These are phyloP conservation scores for Phrynosoma platyrhinos DNA, from an alignment of 2,113 vertebrate species.

Conservation along the genomic window DNA sequence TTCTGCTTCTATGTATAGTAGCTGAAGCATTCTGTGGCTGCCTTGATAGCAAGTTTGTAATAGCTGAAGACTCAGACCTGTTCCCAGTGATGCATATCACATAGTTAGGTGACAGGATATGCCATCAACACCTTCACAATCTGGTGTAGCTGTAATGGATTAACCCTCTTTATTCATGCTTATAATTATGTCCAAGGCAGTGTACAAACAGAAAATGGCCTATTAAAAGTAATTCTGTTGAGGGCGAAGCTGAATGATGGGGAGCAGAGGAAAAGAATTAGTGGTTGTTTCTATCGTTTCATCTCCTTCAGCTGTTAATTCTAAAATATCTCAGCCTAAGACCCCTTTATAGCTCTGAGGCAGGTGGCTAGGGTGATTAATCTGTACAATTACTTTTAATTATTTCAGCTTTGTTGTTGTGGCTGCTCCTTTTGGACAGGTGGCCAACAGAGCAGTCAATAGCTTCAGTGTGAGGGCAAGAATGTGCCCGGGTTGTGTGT, in stretches of 20 bases:
- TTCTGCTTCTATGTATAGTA: background rate
- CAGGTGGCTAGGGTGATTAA: conserved; percentile 52
- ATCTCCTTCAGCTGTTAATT: conserved; percentile 54
- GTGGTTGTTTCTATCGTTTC: conserved; percentile 26
- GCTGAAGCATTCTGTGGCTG: background rate
- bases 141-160: rapidly evolving
- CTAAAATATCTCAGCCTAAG: conserved; percentile 48
- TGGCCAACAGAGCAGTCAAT: conserved; percentile 9
- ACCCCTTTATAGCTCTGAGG: conserved; percentile 37
- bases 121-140: background rate
- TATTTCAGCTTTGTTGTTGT: conserved; percentile 40
- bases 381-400: conserved; percentile 64
- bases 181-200: background rate
- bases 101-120: background rate
- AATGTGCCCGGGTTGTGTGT: conserved; percentile 29
- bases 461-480: conserved; percentile 34
- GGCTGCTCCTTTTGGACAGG: conserved; percentile 48
- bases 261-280: conserved; percentile 13
- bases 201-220: background rate
- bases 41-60: background rate
- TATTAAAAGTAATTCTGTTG: background rate
- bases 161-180: background rate
- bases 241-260: background rate
- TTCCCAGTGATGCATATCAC: background rate
- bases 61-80: background rate